Percentiles rank a stretch among this genome's conserved stretches.
These are phyloP conservation scores for Hirtodrosophila trivittata DNA, from an alignment of 2,888 invertebrate genomes.

Conservation along the genomic window DNA sequence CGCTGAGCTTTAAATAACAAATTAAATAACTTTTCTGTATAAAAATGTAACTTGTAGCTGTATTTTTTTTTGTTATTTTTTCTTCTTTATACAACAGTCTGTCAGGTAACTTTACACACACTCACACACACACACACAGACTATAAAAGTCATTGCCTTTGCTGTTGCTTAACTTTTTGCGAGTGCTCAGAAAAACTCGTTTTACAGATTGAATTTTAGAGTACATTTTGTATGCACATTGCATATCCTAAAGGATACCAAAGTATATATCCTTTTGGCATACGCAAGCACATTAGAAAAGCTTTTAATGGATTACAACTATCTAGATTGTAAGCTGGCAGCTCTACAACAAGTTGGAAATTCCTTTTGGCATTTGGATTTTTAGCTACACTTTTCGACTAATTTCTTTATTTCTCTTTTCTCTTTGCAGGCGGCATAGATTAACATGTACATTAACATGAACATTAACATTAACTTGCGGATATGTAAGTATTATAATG, in stretches of 20 bases:
- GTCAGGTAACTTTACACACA: neutral
- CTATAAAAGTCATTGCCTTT: neutral
- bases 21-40: no score
- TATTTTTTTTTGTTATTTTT: no score
- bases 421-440: conserved; percentile 40
- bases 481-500: conserved; percentile 67
- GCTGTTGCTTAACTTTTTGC: conserved; percentile 12
- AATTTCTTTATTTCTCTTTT: conserved; percentile 39
- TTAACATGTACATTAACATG: conserved; percentile 22
- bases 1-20: no score
- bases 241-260: no score
- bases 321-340: no score
- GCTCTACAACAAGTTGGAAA: no score
- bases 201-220: conserved; percentile 24
- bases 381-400: conserved; percentile 1
- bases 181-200: conserved; percentile 11
- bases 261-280: no score
- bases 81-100: conserved; percentile 7
- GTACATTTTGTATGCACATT: neutral
- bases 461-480: conserved; percentile 30
- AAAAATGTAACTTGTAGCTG: no score
- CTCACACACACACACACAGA: neutral
- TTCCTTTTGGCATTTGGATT: conserved; percentile 2
- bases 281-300: no score
- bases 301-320: no score